Percentiles rank a stretch among this genome's conserved stretches.
phyloP scores from a whole-genome alignment of 2,113 vertebrate genomes.

The Cnemophilus loriae region DNA sequence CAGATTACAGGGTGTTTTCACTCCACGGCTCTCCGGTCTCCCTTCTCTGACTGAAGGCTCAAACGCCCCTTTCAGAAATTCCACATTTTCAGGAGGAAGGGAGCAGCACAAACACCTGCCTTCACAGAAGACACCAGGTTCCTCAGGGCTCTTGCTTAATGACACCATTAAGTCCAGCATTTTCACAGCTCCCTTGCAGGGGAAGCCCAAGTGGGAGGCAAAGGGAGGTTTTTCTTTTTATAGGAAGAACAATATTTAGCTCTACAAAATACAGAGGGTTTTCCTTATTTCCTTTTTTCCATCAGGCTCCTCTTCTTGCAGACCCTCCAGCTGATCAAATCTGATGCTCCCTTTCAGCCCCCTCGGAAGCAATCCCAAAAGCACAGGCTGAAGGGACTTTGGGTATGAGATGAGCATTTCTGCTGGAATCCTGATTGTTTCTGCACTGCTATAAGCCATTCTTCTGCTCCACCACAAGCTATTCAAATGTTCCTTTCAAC shows the following conservation, averaged over 20 bases:
- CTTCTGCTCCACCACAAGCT: neutral
- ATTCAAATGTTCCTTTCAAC: neutral
- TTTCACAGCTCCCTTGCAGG: conserved; percentile 2
- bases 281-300: neutral
- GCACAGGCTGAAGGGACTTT: neutral
- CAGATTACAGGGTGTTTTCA: neutral
- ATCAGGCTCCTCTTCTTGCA: neutral
- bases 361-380: neutral
- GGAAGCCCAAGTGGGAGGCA: neutral
- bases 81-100: neutral
- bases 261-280: neutral
- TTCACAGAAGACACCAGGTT: neutral
- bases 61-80: neutral
- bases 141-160: neutral
- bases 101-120: neutral
- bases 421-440: neutral
- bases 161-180: neutral
- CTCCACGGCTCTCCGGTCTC: neutral
- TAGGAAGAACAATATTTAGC: neutral
- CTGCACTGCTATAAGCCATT: neutral
- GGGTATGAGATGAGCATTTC: neutral
- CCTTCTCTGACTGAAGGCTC: neutral
- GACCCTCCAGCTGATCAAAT: neutral
- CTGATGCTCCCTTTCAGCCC: neutral
- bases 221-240: neutral